phyloP scores from a whole-genome alignment of 2,113 vertebrate species.

The Hyaena hyaena region DNA sequence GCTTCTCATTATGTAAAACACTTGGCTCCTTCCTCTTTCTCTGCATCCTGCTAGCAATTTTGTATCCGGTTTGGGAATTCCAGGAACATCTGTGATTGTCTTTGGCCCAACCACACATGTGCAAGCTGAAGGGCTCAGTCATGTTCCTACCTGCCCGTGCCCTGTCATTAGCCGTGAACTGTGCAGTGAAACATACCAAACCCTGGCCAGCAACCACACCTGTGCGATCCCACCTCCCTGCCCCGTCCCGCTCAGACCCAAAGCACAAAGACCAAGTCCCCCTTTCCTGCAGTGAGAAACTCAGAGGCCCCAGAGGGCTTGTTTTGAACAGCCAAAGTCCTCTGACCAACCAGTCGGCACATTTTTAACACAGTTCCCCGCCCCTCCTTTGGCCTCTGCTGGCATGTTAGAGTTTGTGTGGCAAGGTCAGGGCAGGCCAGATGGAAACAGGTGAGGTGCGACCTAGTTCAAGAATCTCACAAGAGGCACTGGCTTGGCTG shows the following conservation, averaged over 20 bases:
- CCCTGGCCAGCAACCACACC: conserved; percentile 83
- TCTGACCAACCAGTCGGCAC: not conserved
- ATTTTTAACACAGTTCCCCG: fast-evolving
- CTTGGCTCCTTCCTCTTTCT: conserved; percentile 65
- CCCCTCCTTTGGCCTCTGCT: not conserved
- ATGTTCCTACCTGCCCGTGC: conserved; percentile 87
- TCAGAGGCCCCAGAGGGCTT: not conserved
- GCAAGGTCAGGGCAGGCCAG: not conserved
- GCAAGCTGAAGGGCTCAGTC: conserved; percentile 74
- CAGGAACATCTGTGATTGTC: conserved; percentile 86
- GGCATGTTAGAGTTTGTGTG: fast-evolving
- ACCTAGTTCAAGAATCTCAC: not conserved
- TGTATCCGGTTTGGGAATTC: conserved; percentile 87
- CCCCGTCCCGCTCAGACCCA: conserved; percentile 47
- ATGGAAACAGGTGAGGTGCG: not conserved
- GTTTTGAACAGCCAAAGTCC: not conserved
- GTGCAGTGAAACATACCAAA: conserved; percentile 75
- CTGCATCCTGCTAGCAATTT: conserved; percentile 83
- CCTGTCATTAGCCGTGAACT: conserved; percentile 86
- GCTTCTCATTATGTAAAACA: conserved; percentile 56
- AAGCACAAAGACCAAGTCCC: not conserved
- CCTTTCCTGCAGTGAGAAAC: not conserved
- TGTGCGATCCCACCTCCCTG: conserved; percentile 82
- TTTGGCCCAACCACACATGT: conserved; percentile 83
- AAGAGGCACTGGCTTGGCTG: fast-evolving